These are phyloP conservation scores for Thalassarche chlororhynchos DNA, from an alignment of 2,113 vertebrate species.

Conservation along the genomic window DNA sequence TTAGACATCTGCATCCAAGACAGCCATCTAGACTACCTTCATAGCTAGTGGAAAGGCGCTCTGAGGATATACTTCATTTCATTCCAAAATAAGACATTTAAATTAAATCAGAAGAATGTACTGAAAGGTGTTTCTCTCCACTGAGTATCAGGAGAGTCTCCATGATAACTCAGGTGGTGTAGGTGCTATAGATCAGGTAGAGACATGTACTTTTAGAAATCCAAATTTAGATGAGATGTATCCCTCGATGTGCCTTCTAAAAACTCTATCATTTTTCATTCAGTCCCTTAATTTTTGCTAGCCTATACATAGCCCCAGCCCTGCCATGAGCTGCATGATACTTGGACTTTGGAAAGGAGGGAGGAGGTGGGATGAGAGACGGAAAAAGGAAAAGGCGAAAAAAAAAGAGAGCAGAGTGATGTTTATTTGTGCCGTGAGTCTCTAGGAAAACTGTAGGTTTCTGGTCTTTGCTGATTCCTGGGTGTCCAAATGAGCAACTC, in stretches of 20 bases:
- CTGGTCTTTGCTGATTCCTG: background rate
- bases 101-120: background rate
- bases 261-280: background rate
- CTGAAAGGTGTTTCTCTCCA: background rate
- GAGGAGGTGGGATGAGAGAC: background rate
- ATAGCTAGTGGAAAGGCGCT: background rate
- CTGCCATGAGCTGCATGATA: background rate
- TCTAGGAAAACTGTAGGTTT: background rate
- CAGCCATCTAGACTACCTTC: background rate
- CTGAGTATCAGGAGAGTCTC: background rate
- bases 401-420: background rate
- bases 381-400: background rate
- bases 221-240: background rate
- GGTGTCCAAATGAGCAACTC: background rate
- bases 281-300: background rate
- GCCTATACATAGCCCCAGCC: background rate
- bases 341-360: background rate
- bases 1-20: background rate
- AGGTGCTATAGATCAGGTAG: background rate
- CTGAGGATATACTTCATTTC: background rate
- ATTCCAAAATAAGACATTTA: background rate
- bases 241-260: background rate
- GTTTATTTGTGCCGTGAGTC: background rate
- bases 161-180: background rate
- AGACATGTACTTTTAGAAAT: background rate